Evolutionary conservation across 2,113 vertebrate species (phyloP), one percentile per base, ranked within the genome.

Genomic region (Psephotus haematonotus): DNA sequence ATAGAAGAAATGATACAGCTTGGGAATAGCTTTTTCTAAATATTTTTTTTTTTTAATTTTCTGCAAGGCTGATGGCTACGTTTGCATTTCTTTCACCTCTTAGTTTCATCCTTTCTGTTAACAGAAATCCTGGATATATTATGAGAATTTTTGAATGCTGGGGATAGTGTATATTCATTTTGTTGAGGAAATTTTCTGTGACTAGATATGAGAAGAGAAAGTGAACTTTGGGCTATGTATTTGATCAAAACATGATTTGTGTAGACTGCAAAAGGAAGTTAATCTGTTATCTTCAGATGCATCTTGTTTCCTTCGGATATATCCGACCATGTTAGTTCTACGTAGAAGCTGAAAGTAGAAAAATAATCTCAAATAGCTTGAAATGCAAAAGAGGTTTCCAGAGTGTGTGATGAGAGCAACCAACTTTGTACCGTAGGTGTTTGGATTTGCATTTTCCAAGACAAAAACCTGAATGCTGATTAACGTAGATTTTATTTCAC

Each of bases 241-340:
- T 94, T n/a, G 2, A 82, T 84, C 39, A 92, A 86, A 92, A 88
- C 10, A 35, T 50, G 49, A 67, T 84, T 65, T 60, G 43, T 60
- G 86, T 64, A 37, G 52, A 24, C 18, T 55, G 69, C 14, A 82
- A 88, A 70, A 86, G 17, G 37, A 70, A 90, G 81, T 83, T 86
- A 3, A 60, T 72, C 55, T 84, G 33, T 82, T 55, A n/a, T 86
- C 11, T 82, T 90, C 29, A 33, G 6, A 46, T 63, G 22, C 6
- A 47, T 63, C 57, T 71, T 62, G 9, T 46, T 84, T 84, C 37
- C 39, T 92, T 82, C 50, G 81, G n/a, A 24, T 74, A 25, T 80
- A 70, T 87, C 44, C 80, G 44, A 67, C n/a, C 31, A 9, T 53
- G 31, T 37, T 63, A 68, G 13, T 41, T 65, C 24, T 35, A 23